These are phyloP conservation scores for Rhipidura dahli DNA, from an alignment of 2,113 vertebrate species.

Conservation along the genomic window DNA sequence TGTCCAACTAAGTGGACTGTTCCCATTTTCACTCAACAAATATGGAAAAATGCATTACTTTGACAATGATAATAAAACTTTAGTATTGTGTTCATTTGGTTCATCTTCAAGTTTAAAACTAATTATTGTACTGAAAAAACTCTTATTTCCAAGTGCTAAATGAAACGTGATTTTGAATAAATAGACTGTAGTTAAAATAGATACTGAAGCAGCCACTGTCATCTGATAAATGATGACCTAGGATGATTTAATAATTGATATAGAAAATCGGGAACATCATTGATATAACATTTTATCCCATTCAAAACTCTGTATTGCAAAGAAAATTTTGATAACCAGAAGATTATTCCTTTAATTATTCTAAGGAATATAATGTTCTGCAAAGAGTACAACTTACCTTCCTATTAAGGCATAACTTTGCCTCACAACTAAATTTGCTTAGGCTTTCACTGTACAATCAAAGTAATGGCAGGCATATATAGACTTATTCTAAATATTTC, in stretches of 20 bases:
- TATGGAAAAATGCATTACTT: background rate
- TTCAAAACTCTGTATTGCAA: background rate
- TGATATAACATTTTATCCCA: background rate
- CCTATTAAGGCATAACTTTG: background rate
- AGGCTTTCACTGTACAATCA: background rate
- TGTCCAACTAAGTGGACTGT: background rate
- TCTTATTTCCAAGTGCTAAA: background rate
- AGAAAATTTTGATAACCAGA: background rate
- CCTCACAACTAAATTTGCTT: background rate
- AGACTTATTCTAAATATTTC: background rate
- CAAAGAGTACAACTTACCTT: background rate
- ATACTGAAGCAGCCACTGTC: background rate
- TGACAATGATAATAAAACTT: background rate
- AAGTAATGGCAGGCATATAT: background rate
- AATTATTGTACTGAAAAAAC: background rate
- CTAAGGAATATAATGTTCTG: background rate
- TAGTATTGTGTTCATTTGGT: background rate
- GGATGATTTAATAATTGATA: background rate
- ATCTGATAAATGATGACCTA: background rate
- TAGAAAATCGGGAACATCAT: background rate
- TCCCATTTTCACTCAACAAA: background rate
- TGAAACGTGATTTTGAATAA: background rate
- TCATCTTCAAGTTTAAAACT: background rate
- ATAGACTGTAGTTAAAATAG: background rate
- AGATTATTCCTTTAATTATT: background rate